A percentile compares a stretch with the other conserved stretches of the same genome.
Evolutionary conservation across 2,888 invertebrate genomes (phyloP).

Genomic region (Hecatera dysodea): DNA sequence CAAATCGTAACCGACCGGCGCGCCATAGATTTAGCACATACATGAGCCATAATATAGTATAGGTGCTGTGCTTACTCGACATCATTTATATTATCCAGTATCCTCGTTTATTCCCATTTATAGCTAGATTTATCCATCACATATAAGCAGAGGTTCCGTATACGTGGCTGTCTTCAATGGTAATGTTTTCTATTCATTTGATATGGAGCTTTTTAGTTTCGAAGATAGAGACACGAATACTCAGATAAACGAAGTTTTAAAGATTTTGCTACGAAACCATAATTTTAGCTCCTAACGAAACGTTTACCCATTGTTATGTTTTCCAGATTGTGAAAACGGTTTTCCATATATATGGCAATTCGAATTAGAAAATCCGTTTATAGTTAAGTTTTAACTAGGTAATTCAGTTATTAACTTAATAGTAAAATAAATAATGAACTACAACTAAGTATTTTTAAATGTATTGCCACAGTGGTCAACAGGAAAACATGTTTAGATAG

Average conservation of each 20-base stretch:
- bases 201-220: background rate
- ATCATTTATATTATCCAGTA: background rate
- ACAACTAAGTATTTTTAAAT: background rate
- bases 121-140: background rate
- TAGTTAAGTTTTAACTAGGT: background rate
- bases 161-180: background rate
- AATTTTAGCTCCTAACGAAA: no score
- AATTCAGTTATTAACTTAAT: constrained; percentile 1
- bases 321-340: background rate
- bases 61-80: constrained; percentile 56
- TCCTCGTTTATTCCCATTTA: background rate
- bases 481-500: constrained; percentile 11
- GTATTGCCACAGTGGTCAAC: constrained; percentile 10
- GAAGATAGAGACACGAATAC: background rate
- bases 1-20: constrained; percentile 81
- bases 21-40: constrained; percentile 75
- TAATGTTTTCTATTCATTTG: background rate
- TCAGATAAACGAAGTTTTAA: background rate
- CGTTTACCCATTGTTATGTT: no score
- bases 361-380: background rate
- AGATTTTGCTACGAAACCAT: background rate
- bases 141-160: background rate
- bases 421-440: background rate
- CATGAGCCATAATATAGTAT: constrained; percentile 64
- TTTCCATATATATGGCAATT: background rate